phyloP scores from a whole-genome alignment of 2,797 vertebrate genomes.

The Tragopan temminckii region DNA sequence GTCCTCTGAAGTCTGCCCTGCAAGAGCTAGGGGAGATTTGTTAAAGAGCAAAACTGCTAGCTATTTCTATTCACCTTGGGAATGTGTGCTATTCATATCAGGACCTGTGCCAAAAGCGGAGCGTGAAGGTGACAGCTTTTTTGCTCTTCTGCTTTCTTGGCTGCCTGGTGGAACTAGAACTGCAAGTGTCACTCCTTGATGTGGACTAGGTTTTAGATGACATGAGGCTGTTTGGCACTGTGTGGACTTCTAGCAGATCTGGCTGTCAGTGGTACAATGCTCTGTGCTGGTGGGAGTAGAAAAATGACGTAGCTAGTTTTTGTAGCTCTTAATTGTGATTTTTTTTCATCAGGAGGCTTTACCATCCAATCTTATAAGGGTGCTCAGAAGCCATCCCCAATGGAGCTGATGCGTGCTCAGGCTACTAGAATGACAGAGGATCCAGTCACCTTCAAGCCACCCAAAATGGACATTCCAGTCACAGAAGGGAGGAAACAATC shows the following conservation, averaged over 20 bases:
- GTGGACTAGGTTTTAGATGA: not conserved
- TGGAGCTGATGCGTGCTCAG: slow-evolving; percentile 93
- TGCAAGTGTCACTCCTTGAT: not conserved
- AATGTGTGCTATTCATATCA: not conserved
- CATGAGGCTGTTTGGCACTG: not conserved
- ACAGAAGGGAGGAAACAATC: slow-evolving; percentile 84
- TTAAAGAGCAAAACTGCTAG: not conserved
- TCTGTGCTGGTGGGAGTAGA: not conserved
- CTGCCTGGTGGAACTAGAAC: not conserved
- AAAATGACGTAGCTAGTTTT: not conserved
- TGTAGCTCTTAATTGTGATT: not conserved
- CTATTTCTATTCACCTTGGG: not conserved
- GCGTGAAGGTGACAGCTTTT: not conserved
- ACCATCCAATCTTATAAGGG: slow-evolving; percentile 91
- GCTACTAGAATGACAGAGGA: slow-evolving; percentile 85
- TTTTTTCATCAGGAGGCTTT: slow-evolving; percentile 85
- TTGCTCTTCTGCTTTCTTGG: not conserved
- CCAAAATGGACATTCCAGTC: slow-evolving; percentile 91
- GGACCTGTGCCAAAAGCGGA: not conserved
- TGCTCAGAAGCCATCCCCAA: slow-evolving; percentile 92
- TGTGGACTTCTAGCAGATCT: not conserved
- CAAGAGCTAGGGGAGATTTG: not conserved
- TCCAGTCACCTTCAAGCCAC: slow-evolving; percentile 81
- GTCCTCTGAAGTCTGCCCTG: not conserved
- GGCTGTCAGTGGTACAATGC: not conserved